Evolutionary conservation across 1,140 invertebrate genomes (phyloP), one percentile per base, ranked within the genome.

Genomic region (Bombus confusus): DNA sequence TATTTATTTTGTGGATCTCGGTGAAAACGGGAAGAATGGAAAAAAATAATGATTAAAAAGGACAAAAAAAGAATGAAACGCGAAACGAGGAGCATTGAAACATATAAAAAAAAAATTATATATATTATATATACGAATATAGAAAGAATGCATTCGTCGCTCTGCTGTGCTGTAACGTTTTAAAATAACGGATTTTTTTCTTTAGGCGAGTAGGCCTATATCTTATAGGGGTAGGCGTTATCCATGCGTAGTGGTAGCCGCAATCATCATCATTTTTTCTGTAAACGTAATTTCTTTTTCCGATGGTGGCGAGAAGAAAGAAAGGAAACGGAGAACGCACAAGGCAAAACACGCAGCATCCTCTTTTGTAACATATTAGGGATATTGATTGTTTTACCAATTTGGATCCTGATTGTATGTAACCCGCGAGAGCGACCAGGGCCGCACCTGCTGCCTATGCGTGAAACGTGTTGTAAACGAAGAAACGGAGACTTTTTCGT

Each of bases 1-100:
- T 95, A 95, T 95, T 95, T 95, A 95, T 95, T 95, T 95, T 94
- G 93, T 93, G 92, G 93, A 95, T 94, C 93, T 94, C 93, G 92
- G 91, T 87, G 90, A 41, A 75, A 25, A 43, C 75, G 59, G 59
- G 28, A 39, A 39, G 75, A 39, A 25, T 77, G 75, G 43, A 73
- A 83, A 52, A 52, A 62, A 47, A 41, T 34, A 31, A 37, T 5
- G 57, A 34, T 18, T 31, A n/a, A 52, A 39, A 47, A 9, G 13
- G 31, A 25, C 3, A 25, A 39, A 2, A 52, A 86, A 74, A 81
- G 37, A n/a, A 25, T 28, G 5, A 39, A 13, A n/a, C 6, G 52
- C 62, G 62, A 72, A 37, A 74, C 31, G 25, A 74, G 39, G 75
- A 79, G 73, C 41, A 64, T 18, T 22, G 13, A 59, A 47, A 37